Percentiles rank a stretch among this genome's conserved stretches.
These are phyloP conservation scores for Tragelaphus eurycerus DNA, from an alignment of 2,797 vertebrate genomes.

Conservation along the genomic window DNA sequence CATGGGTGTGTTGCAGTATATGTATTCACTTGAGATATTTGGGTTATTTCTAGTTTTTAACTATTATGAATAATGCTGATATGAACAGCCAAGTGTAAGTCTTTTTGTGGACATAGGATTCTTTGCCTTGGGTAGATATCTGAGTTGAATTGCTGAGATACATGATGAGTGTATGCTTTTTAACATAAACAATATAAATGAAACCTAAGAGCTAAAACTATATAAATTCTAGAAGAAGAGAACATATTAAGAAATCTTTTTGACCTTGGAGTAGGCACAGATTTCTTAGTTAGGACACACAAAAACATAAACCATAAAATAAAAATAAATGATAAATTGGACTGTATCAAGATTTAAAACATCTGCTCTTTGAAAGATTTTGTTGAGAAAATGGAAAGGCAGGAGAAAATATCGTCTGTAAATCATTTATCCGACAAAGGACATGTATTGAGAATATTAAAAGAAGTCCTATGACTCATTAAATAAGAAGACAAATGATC, in stretches of 20 bases:
- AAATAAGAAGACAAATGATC: conserved; percentile 2
- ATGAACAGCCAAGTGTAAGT: neutral
- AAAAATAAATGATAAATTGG: neutral
- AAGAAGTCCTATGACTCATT: neutral
- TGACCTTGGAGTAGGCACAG: neutral
- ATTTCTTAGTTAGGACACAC: neutral
- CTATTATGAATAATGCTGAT: neutral
- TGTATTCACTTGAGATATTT: neutral
- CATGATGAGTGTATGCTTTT: neutral
- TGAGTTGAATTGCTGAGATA: neutral
- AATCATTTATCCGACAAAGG: conserved; percentile 4
- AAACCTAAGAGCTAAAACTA: neutral
- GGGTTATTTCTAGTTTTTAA: neutral
- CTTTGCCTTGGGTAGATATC: neutral
- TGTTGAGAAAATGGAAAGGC: conserved; percentile 46
- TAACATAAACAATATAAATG: neutral
- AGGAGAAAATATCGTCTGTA: neutral
- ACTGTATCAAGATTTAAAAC: neutral
- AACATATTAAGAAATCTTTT: neutral
- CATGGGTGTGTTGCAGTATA: accelerated
- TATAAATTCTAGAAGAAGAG: neutral
- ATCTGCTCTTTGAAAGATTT: neutral
- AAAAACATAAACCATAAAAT: neutral
- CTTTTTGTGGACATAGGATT: neutral
- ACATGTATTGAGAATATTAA: neutral